phyloP scores from a whole-genome alignment of 2,113 vertebrate genomes.

The Miniopterus natalensis region DNA sequence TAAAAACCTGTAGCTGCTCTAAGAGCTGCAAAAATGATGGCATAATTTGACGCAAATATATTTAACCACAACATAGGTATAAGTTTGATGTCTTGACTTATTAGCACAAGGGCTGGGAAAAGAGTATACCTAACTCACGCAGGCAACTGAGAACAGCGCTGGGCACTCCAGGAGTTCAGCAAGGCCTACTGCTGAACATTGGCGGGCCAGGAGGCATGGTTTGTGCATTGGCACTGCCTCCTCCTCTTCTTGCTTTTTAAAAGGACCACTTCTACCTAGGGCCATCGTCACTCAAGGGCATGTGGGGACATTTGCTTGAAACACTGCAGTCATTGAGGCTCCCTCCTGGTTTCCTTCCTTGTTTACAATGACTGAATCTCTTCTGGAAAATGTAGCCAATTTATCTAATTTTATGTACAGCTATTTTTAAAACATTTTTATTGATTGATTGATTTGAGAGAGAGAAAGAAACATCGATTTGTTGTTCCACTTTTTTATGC shows the following conservation, averaged over 20 bases:
- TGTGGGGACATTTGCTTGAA: not conserved
- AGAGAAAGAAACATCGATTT: too few relatives aligned
- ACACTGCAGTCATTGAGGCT: not conserved
- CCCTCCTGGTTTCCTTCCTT: not conserved
- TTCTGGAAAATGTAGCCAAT: conserved; percentile 54
- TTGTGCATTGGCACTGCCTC: not conserved
- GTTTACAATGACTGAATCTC: conserved; percentile 8
- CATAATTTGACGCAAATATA: not conserved
- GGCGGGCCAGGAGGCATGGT: not conserved
- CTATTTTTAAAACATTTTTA: not conserved
- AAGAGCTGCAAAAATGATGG: not conserved
- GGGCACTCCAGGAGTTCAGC: conserved; percentile 84
- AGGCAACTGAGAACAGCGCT: conserved; percentile 77
- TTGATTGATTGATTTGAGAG: too few relatives aligned
- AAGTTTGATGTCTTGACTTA: not conserved
- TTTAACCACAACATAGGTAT: not conserved
- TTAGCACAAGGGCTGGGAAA: conserved; percentile 71
- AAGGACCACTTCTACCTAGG: not conserved
- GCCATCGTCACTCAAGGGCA: not conserved
- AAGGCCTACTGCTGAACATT: conserved; percentile 63
- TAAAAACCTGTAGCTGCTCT: not conserved
- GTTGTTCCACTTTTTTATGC: too few relatives aligned
- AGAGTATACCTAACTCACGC: conserved; percentile 82
- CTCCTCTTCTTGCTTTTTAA: not conserved
- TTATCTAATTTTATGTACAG: conserved; percentile 40